Evolutionary conservation across 2,888 invertebrate genomes (phyloP), one percentile per base, ranked within the genome.

Genomic region (Cerastoderma edule): DNA sequence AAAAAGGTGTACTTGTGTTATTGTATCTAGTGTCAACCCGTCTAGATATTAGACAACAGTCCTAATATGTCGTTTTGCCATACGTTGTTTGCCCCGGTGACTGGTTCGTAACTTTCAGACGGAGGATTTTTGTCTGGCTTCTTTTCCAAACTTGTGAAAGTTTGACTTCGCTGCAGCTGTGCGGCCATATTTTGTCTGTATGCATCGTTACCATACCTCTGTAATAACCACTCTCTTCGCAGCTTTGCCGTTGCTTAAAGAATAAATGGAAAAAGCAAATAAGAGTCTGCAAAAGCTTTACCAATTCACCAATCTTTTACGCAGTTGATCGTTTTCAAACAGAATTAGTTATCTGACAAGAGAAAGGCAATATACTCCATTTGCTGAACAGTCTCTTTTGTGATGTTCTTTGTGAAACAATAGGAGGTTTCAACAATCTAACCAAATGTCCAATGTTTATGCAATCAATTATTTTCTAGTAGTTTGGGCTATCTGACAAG

Each of bases 161-260:
- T 50, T 6, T 50, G 50, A 24, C 50, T 33, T 16, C 50, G 66
- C 4, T 28, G 32, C 27, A 48, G 19, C 1, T 28, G 30, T 19
- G 46, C n/a, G n/a, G n/a, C 24, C 35, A 22, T 10, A 22, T 32
- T 19, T 22, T 22, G 33, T 28, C 16, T 33, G 2, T n/a, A 8
- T 24, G 28, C 30, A 24, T 66, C 53, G n/a, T 60, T 33, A 24
- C 60, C 39, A 39, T 60, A 60, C 27, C 27, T 66, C n/a, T 53
- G 48, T 22, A 24, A 22, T 22, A 66, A 8, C 66, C 66, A 66
- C 33, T 66, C 66, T 53, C 66, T 19, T n/a, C 66, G 30, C 5
- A 66, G 53, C 24, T 33, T 66, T 22, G 66, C 66, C n/a, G 66
- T 66, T 33, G 66, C 66, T 66, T n/a, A n/a, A 22, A 46, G 46